These are phyloP conservation scores for Brienomyrus brachyistius DNA, from an alignment of 2,113 vertebrate genomes.

Conservation along the genomic window DNA sequence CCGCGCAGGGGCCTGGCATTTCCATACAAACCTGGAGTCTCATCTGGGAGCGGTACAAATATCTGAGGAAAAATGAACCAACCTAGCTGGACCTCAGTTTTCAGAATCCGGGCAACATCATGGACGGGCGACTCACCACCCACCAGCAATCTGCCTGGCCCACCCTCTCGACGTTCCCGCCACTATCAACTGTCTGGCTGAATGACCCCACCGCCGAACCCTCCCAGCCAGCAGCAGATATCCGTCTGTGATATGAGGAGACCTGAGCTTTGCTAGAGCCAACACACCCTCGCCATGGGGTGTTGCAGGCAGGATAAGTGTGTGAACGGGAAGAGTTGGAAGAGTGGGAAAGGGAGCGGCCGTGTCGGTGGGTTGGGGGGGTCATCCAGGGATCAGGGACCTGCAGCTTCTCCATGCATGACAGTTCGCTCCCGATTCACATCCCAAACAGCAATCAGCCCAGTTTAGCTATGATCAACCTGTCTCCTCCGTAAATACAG, in stretches of 20 bases:
- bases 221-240: not conserved
- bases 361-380: too few relatives aligned
- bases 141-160: not conserved
- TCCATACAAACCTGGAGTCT: not conserved
- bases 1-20: not conserved
- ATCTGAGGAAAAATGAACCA: not conserved
- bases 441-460: not conserved
- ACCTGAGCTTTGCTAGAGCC: not conserved
- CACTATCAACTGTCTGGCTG: too few relatives aligned
- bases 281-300: not conserved
- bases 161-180: not conserved
- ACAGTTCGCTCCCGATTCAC: not conserved
- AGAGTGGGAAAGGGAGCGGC: too few relatives aligned
- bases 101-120: not conserved
- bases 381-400: not conserved
- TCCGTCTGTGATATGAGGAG: not conserved
- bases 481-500: not conserved
- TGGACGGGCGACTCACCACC: not conserved
- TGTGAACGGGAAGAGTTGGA: not conserved
- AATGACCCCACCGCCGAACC: not conserved
- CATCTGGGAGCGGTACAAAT: not conserved
- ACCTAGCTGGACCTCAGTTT: not conserved
- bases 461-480: not conserved
- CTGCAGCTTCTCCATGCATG: not conserved
- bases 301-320: not conserved